These are phyloP conservation scores for Chloroclysta siterata DNA, from an alignment of 2,888 invertebrate species.

Conservation along the genomic window DNA sequence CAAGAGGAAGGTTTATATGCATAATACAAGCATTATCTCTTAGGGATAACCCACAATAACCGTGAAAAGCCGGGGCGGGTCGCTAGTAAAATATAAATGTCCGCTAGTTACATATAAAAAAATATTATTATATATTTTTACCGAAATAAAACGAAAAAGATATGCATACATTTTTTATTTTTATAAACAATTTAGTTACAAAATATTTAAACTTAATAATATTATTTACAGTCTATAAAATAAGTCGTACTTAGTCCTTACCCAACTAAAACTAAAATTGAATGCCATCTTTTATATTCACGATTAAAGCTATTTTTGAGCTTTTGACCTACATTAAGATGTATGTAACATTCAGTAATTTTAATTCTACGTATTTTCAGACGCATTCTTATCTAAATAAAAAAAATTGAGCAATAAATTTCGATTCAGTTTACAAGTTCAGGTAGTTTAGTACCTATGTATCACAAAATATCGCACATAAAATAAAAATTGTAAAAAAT, in stretches of 20 bases:
- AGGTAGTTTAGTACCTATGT: no score
- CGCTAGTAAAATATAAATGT: no score
- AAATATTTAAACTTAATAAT: conserved; percentile 57
- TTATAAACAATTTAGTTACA: conserved; percentile 72
- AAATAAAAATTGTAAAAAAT: no score
- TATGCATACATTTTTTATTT: conserved; percentile 57
- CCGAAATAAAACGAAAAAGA: conserved; percentile 39
- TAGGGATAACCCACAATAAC: no score
- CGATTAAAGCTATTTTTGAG: conserved; percentile 20
- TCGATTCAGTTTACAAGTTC: conserved; percentile 2
- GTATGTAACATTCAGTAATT: not conserved
- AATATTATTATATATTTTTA: no score
- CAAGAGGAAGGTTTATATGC: no score
- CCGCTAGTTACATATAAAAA: no score
- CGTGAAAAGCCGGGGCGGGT: no score
- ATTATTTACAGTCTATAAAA: conserved; percentile 67
- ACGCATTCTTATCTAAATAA: conserved; percentile 10
- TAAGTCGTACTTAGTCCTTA: conserved; percentile 53
- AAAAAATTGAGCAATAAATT: conserved; percentile 32
- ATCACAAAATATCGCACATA: no score
- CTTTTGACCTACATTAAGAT: no score
- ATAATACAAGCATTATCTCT: no score
- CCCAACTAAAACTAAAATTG: conserved; percentile 33
- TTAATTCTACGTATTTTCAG: conserved; percentile 2
- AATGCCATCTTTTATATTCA: conserved; percentile 21